phyloP scores from a whole-genome alignment of 1,140 invertebrate species.

The Drosophila carrolli region DNA sequence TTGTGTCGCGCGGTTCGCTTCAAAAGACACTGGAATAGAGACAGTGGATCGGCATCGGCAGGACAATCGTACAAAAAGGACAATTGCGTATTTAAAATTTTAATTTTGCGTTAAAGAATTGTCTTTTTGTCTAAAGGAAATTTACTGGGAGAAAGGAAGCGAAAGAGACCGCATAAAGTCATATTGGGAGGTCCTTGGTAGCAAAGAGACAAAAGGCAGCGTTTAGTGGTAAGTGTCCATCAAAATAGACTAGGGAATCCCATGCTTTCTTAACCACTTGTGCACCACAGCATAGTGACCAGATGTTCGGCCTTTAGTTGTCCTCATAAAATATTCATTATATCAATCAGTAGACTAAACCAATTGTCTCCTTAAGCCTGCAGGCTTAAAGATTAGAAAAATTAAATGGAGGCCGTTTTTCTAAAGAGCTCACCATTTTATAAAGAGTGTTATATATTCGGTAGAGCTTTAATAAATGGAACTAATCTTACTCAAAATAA shows the following conservation, averaged over 20 bases:
- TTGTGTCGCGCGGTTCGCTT: slow-evolving; percentile 54
- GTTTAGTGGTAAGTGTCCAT: slow-evolving; percentile 70
- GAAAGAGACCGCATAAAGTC: slow-evolving; percentile 69
- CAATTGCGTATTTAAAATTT: slow-evolving; percentile 80
- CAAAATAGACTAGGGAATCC: slow-evolving; percentile 39
- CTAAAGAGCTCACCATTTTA: no score
- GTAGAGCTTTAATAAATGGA: no score
- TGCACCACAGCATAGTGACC: slow-evolving; percentile 15
- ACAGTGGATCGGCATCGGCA: slow-evolving; percentile 34
- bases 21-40: slow-evolving; percentile 58
- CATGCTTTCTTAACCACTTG: slow-evolving; percentile 45
- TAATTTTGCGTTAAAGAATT: slow-evolving; percentile 74
- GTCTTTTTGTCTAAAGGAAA: slow-evolving; percentile 45
- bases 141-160: slow-evolving; percentile 55
- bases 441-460: no score
- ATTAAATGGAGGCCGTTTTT: neutral
- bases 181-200: slow-evolving; percentile 76
- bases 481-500: no score
- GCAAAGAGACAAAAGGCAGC: slow-evolving; percentile 44
- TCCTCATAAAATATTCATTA: slow-evolving; percentile 18
- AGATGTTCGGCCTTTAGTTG: slow-evolving; percentile 31
- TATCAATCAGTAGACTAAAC: neutral
- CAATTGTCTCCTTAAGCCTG: neutral
- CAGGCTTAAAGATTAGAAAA: neutral
- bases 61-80: slow-evolving; percentile 65